Base-by-base conservation (phyloP, 2,888 invertebrate genomes). In the Amiota communis region DNA sequence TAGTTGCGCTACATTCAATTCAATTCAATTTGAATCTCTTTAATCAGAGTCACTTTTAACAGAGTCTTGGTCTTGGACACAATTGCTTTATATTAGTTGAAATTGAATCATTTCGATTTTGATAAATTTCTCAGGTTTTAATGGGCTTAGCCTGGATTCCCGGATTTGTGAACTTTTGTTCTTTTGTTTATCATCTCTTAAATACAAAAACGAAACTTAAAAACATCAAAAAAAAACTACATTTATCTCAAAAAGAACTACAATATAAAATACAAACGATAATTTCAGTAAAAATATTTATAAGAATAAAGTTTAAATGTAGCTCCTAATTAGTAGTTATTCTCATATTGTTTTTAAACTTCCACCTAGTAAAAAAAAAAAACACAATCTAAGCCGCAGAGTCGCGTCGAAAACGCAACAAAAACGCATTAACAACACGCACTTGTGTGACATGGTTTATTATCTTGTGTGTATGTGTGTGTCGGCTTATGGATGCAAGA, bases 261-360 rank as follows among this genome's bases (percentile, higher is more conserved):
- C 36, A 36, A 23, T 68, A 68, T 51, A 68, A 68, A 68, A 53
- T 53, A 68, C 53, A 47, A 68, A 68, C 20, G 51, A 53, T 68
- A 68, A 51, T 53, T 67, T 15, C 36, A 49, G 51, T 68, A 68
- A 68, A 67, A 68, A 68, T 68, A 36, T n/a, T n/a, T 36, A 36
- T 51, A 68, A 53, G 23, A 68, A 68, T 53, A 53, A 68, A 53
- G 67, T 53, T 48, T 12, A 64, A 64, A 46, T 47, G 47, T 47
- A 47, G 23, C 20, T n/a, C 9, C 9, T 12, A 51, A 1, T 51
- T 51, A 36, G 36, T 36, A 65, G n/a, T n/a, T n/a, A 65, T 48
- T 65, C 65, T 51, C 65, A 10, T 49, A 36, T 36, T 36, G 36
- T 36, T 48, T 65, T 49, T 59, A 20, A 65, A 65, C 15, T 65